Conservation (phyloP, 2,888 invertebrate species). For the Bruchidius siliquastri region DNA sequence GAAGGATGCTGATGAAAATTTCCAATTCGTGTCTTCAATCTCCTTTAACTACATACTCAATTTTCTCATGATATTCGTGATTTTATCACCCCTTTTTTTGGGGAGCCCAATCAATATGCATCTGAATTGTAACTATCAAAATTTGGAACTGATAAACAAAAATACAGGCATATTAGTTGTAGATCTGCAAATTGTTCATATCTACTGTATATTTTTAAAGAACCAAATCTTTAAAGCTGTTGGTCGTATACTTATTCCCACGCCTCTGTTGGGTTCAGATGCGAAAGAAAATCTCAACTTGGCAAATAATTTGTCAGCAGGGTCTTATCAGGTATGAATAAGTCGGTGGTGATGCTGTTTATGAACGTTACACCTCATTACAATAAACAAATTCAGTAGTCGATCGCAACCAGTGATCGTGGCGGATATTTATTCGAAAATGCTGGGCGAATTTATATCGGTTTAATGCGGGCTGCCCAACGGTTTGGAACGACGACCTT, state of each 20-base stretch:
- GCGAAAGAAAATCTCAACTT: conserved; percentile 15
- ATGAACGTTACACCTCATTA: conserved; percentile 19
- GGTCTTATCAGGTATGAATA: conserved; percentile 22
- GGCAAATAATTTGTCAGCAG: conserved; percentile 29
- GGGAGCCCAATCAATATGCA: too few species aligned
- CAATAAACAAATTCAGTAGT: conserved; percentile 23
- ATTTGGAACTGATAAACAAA: too few species aligned
- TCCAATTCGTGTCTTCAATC: too few species aligned
- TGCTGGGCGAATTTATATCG: neutral
- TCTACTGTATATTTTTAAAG: too few species aligned
- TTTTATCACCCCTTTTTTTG: too few species aligned
- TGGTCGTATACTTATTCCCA: neutral
- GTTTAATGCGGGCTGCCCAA: neutral
- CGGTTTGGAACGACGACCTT: neutral
- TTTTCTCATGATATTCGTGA: too few species aligned
- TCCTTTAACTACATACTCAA: too few species aligned
- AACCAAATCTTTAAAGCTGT: too few species aligned
- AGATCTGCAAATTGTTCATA: too few species aligned
- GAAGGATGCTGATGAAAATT: too few species aligned
- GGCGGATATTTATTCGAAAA: neutral
- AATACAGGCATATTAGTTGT: too few species aligned
- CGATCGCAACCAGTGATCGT: conserved; percentile 9
- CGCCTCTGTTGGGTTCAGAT: neutral
- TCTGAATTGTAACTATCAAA: too few species aligned
- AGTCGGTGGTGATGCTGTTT: conserved; percentile 13